These are phyloP conservation scores for Drosophila flavopinicola DNA, from an alignment of 2,888 invertebrate genomes.

Conservation along the genomic window DNA sequence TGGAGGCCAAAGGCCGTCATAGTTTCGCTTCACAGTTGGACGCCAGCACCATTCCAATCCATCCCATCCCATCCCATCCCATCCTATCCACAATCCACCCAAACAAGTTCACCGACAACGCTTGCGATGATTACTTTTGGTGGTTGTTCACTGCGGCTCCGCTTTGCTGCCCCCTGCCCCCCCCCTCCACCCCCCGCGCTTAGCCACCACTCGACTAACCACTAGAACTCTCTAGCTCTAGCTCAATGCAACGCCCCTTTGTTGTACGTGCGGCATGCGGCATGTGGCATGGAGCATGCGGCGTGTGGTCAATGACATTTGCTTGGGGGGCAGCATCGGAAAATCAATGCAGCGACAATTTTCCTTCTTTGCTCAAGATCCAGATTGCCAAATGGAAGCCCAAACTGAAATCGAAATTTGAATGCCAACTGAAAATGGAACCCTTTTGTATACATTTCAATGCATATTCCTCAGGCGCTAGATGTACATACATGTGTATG, in stretches of 20 bases:
- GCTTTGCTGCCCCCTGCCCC: background rate
- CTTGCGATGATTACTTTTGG: conserved; percentile 76
- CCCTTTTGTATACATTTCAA: background rate
- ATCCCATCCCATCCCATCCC: background rate
- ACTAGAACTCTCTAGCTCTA: background rate
- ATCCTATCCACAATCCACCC: conserved; percentile 7
- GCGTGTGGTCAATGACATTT: conserved; percentile 74
- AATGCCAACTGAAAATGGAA: background rate
- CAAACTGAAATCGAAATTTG: background rate
- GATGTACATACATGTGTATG: too few species aligned
- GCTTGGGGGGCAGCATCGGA: conserved; percentile 33
- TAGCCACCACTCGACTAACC: background rate
- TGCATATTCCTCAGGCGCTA: too few species aligned
- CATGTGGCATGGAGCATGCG: conserved; percentile 20
- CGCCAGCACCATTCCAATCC: conserved; percentile 4
- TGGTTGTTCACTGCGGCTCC: conserved; percentile 64
- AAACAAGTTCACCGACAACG: conserved; percentile 50
- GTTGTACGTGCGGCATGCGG: conserved; percentile 55
- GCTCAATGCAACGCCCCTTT: conserved; percentile 66
- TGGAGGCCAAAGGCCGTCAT: conserved; percentile 55
- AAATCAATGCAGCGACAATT: conserved; percentile 63
- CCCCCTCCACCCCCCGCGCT: background rate
- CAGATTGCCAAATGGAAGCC: background rate
- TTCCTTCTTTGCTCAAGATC: conserved; percentile 15
- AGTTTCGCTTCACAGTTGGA: conserved; percentile 56